A percentile compares a stretch with the other conserved stretches of the same genome.
Conservation (phyloP, 2,888 invertebrate species). For the Andrena dorsata region DNA sequence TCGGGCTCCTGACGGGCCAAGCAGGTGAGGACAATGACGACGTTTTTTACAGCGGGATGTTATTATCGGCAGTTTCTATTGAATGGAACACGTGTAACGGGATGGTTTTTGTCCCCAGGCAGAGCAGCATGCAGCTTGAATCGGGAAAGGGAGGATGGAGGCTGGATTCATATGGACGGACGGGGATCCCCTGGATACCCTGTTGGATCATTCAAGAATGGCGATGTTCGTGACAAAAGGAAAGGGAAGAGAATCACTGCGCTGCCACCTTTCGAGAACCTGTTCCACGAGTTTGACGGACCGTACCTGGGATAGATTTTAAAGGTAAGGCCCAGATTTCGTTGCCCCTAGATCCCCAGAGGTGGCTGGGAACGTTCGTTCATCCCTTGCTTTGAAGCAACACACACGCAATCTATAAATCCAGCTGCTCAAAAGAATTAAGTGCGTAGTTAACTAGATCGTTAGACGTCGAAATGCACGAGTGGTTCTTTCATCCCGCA, state of each 20-base stretch:
- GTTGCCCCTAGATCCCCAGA: neutral
- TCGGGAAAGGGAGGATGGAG: neutral
- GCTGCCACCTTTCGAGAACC: neutral
- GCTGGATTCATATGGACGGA: neutral
- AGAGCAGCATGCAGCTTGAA: neutral
- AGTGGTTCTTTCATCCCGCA: neutral
- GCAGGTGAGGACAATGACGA: neutral
- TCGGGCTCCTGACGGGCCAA: too few species aligned
- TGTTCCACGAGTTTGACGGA: neutral
- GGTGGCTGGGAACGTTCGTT: too few species aligned
- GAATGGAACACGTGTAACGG: neutral
- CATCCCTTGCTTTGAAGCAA: too few species aligned
- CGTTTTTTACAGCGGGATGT: constrained; percentile 1
- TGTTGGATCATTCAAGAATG: neutral
- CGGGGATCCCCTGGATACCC: neutral
- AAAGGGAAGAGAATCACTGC: neutral
- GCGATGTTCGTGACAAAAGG: constrained; percentile 20
- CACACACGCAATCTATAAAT: too few species aligned
- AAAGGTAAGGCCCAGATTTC: neutral
- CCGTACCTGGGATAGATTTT: neutral
- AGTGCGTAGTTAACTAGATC: too few species aligned
- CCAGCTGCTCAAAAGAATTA: too few species aligned
- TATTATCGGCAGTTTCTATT: neutral
- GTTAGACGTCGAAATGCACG: too few species aligned
- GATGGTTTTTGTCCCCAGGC: neutral